Evolutionary conservation across 2,113 vertebrate species (phyloP).

Genomic region (Chaetops frenatus): DNA sequence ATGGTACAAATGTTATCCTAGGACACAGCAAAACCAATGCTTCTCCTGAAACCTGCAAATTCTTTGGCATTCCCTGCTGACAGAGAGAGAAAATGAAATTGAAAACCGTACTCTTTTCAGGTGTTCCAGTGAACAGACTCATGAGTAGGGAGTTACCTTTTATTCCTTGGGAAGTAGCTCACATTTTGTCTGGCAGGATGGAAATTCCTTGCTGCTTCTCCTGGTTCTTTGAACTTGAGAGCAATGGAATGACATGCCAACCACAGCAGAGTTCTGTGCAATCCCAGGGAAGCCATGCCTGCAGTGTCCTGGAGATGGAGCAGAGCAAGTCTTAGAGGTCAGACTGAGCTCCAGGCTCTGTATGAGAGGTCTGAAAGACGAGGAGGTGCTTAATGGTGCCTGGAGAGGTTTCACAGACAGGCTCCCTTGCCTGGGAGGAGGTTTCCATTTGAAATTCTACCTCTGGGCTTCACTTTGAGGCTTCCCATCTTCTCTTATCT

Average conservation of each 20-base stretch:
- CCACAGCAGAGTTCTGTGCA: background rate
- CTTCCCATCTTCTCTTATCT: background rate
- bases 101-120: background rate
- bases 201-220: background rate
- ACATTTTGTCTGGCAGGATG: background rate
- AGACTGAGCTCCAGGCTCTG: background rate
- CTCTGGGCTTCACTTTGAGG: background rate
- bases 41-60: background rate
- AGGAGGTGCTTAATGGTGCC: background rate
- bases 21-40: background rate
- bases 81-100: background rate
- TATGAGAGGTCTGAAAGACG: background rate
- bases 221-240: background rate
- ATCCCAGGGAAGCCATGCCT: background rate
- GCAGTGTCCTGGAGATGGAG: background rate
- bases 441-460: background rate
- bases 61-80: background rate
- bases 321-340: background rate
- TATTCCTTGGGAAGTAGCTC: background rate
- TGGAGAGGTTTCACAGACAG: background rate
- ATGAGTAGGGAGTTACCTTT: background rate
- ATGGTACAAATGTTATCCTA: background rate
- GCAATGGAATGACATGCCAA: accelerated
- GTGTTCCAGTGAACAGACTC: background rate
- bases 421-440: background rate